phyloP scores from a whole-genome alignment of 2,888 invertebrate species.

The Rhodophaea formosa region DNA sequence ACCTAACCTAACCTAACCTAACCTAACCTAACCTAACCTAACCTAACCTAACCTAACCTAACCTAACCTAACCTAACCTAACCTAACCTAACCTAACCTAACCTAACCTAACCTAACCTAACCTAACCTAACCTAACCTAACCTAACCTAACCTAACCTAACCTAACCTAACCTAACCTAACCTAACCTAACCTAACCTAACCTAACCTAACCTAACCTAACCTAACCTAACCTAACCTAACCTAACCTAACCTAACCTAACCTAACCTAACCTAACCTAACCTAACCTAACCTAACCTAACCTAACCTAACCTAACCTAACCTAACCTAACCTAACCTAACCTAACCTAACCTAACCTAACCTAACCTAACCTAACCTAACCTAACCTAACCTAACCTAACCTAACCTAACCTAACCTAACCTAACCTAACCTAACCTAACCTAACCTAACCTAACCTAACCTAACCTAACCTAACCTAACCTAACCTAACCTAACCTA shows the following conservation, averaged over 20 bases:
- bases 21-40: conserved; percentile 19
- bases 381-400: background rate
- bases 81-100: conserved; percentile 23
- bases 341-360: background rate
- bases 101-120: conserved; percentile 24
- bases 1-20: conserved; percentile 19
- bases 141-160: conserved; percentile 22
- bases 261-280: background rate
- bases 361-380: background rate
- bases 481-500: background rate
- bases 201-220: background rate
- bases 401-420: background rate
- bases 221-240: background rate
- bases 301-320: background rate
- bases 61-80: conserved; percentile 27
- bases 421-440: background rate
- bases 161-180: conserved; percentile 19
- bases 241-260: background rate
- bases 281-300: background rate
- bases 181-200: background rate
- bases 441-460: background rate
- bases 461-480: background rate
- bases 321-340: background rate
- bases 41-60: conserved; percentile 24
- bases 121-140: conserved; percentile 20